These are phyloP conservation scores for Drosophila repletoides DNA, from an alignment of 1,140 invertebrate genomes.

Conservation along the genomic window DNA sequence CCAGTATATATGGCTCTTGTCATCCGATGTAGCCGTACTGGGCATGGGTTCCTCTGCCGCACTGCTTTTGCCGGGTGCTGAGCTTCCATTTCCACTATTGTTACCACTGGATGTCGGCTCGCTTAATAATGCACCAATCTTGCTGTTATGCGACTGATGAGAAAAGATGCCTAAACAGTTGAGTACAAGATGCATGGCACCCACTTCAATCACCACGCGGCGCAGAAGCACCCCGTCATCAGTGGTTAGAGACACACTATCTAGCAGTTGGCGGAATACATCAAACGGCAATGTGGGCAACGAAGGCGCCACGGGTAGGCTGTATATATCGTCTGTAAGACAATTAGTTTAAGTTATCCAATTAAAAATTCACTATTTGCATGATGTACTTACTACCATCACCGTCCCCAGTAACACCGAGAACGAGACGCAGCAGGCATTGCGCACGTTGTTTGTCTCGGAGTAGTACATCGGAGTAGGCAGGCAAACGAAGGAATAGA, in stretches of 20 bases:
- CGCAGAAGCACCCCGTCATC: constrained; percentile 91
- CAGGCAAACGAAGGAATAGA: constrained; percentile 92
- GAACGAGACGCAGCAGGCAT: constrained; percentile 91
- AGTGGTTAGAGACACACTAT: constrained; percentile 89
- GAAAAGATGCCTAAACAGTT: constrained; percentile 95
- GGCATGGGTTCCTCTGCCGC: constrained; percentile 43
- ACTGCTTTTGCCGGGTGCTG: constrained; percentile 22
- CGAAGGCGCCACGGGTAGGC: constrained; percentile 88
- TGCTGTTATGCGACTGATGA: constrained; percentile 86
- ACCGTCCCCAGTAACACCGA: constrained; percentile 95
- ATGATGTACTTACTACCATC: constrained; percentile 88
- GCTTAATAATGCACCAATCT: constrained; percentile 64
- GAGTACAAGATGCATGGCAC: constrained; percentile 91
- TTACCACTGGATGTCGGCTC: constrained; percentile 46
- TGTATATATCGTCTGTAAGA: constrained; percentile 87
- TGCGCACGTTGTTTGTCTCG: constrained; percentile 92
- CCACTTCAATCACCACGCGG: constrained; percentile 91
- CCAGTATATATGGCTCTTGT: constrained; percentile 95
- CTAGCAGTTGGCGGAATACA: constrained; percentile 91
- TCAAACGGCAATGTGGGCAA: constrained; percentile 94
- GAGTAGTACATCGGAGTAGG: constrained; percentile 93
- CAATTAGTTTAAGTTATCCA: background rate
- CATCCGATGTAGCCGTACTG: constrained; percentile 83
- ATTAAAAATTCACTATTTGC: background rate
- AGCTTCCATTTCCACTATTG: constrained; percentile 12